Evolutionary conservation across 2,888 invertebrate species (phyloP).

Genomic region (Metacarcinus magister): DNA sequence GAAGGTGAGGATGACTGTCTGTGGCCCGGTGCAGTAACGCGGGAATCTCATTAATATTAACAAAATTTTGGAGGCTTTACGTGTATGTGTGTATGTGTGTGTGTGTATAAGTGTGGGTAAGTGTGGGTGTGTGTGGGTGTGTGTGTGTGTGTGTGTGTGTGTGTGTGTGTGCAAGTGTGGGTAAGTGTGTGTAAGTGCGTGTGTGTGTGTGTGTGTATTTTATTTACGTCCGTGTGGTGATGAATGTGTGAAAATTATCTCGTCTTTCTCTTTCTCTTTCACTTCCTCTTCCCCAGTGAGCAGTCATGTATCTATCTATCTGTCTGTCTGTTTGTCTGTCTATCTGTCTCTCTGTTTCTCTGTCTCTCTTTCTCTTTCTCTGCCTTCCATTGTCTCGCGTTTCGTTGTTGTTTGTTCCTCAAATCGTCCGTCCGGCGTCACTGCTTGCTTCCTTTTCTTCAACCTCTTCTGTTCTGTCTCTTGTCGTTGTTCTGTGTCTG

Average conservation of each 20-base stretch:
- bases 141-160: slow-evolving; percentile 60
- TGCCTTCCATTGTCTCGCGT: background rate
- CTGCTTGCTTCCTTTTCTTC: background rate
- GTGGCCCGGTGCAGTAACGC: background rate
- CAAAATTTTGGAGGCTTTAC: slow-evolving; percentile 16
- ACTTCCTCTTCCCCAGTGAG: background rate
- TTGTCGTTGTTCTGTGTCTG: background rate
- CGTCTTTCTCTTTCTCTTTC: slow-evolving; percentile 6
- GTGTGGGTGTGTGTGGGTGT: slow-evolving; percentile 56
- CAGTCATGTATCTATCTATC: background rate
- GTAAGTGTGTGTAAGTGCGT: slow-evolving; percentile 1
- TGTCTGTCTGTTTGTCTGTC: background rate
- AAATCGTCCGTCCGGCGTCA: background rate
- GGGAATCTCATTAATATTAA: slow-evolving; percentile 43
- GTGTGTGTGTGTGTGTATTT: slow-evolving; percentile 8
- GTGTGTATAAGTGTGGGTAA: background rate
- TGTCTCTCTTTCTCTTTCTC: background rate
- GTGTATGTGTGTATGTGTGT: background rate
- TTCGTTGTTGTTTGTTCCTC: slow-evolving; percentile 43
- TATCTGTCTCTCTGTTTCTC: background rate
- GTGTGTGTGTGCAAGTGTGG: slow-evolving; percentile 54
- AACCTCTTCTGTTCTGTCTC: background rate
- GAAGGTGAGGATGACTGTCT: slow-evolving; percentile 38
- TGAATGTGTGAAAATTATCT: slow-evolving; percentile 41
- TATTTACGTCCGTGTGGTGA: background rate